phyloP scores from a whole-genome alignment of 2,888 invertebrate species.

The Reticulitermes lucifugus region DNA sequence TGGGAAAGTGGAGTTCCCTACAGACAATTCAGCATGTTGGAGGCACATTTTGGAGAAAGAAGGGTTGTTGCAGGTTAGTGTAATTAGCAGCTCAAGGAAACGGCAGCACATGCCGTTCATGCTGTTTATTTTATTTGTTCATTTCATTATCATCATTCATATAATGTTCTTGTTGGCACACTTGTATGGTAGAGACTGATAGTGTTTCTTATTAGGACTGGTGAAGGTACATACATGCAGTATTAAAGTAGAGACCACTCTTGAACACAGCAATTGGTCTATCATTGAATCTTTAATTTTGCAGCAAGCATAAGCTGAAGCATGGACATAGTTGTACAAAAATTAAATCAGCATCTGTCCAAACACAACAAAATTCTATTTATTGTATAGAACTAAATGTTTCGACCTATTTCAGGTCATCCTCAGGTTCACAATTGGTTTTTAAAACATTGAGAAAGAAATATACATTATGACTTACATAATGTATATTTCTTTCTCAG shows the following conservation, averaged over 20 bases:
- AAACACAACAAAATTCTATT: too few relatives aligned
- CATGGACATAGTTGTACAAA: too few relatives aligned
- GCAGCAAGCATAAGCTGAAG: too few relatives aligned
- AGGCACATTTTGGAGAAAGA: conserved; percentile 52
- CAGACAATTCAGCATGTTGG: conserved; percentile 53
- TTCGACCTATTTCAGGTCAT: too few relatives aligned
- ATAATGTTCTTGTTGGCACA: conserved; percentile 24
- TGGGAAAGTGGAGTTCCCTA: conserved; percentile 48
- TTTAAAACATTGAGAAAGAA: too few relatives aligned
- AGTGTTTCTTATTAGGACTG: neutral
- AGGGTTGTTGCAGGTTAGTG: conserved; percentile 52
- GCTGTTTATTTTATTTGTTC: conserved; percentile 12
- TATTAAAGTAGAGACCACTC: neutral
- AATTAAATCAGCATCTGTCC: too few relatives aligned
- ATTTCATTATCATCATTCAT: conserved; percentile 6
- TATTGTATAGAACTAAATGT: too few relatives aligned
- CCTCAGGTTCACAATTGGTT: too few relatives aligned
- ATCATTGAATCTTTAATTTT: too few relatives aligned
- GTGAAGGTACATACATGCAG: neutral
- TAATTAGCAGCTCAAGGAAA: neutral
- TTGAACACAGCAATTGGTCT: neutral
- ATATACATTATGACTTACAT: too few relatives aligned
- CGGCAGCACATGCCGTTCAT: neutral
- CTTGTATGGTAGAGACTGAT: neutral
- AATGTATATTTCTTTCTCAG: too few relatives aligned